Evolutionary conservation across 2,888 invertebrate species (phyloP), one percentile per base, ranked within the genome.

Genomic region (Pollenia amentaria): DNA sequence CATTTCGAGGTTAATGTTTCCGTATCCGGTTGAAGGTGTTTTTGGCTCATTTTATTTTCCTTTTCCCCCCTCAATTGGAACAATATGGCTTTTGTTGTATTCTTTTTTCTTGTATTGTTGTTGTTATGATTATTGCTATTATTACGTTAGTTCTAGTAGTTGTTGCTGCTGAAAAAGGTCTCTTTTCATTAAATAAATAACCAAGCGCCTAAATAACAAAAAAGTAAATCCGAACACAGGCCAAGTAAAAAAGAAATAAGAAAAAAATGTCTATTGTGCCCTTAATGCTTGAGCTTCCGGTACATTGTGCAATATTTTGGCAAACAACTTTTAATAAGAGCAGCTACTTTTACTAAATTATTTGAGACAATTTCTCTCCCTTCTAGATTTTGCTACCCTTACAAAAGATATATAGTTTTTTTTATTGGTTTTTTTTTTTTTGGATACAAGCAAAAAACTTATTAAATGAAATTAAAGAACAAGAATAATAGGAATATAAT

Each of bases 1-100:
- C 88, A 85, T 88, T 88, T 88, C 87, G 87, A 88, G 87, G 85
- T 87, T 88, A 88, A 88, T 88, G 88, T 88, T 88, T 88, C 88
- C 88, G 88, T 55, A 85, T 88, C 88, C 88, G 88, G 88, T 87
- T 87, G 82, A 88, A 88, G 88, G 88, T 88, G 88, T 86, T 87
- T 86, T 84, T 84, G 87, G 77, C 80, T 87, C 77, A 84, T 53
- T 81, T 81, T 76, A 12, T 38, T 64, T 62, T 76, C 4, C 18
- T 44, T 69, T 46, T 18, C 9, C 51, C 44, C 57, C 16, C 29
- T 53, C 65, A 18, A 55, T 42, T 70, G 53, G 48, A 80, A 72
- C 69, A 80, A 67, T 70, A 83, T 62, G 72, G 72, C 57, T 75
- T 6, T 4, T 12, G 53, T 73, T 69, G 21, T 73, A 55, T 73